A percentile compares a stretch with the other conserved stretches of the same genome.
Conservation (phyloP, 2,888 invertebrate species). For the Noctuana brunneofusca region DNA sequence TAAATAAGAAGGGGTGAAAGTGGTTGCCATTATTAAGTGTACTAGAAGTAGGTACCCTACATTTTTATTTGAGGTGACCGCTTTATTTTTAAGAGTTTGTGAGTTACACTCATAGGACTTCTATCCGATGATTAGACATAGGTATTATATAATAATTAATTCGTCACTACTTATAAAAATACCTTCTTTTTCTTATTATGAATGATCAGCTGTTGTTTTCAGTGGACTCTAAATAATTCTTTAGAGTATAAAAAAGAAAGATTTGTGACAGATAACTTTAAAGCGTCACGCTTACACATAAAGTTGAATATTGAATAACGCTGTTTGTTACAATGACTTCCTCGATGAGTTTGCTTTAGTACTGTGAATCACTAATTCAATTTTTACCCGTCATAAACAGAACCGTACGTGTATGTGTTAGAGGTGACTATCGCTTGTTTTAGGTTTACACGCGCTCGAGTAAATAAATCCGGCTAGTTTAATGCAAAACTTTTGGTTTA, state of each 20-base stretch:
- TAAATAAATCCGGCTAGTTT: slow-evolving; percentile 79
- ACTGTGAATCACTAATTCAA: slow-evolving; percentile 52
- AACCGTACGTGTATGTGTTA: slow-evolving; percentile 44
- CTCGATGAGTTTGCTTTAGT: slow-evolving; percentile 50
- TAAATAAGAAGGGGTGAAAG: no score
- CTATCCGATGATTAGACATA: no score
- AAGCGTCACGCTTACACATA: slow-evolving; percentile 26
- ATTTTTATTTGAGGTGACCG: no score
- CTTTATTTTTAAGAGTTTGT: no score
- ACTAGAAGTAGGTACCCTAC: no score
- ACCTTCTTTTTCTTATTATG: no score
- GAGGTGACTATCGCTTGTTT: slow-evolving; percentile 49
- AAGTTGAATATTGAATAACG: slow-evolving; percentile 43
- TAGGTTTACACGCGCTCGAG: slow-evolving; percentile 60
- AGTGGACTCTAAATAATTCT: slow-evolving; percentile 37
- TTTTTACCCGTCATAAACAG: slow-evolving; percentile 37
- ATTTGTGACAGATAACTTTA: background rate
- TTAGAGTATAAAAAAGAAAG: slow-evolving; percentile 38
- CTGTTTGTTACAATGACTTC: slow-evolving; percentile 50
- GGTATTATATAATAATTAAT: no score
- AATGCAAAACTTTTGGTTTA: slow-evolving; percentile 83
- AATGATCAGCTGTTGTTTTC: slow-evolving; percentile 3
- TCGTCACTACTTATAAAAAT: no score
- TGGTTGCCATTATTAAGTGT: no score
- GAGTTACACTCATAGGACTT: no score